phyloP scores from a whole-genome alignment of 2,113 vertebrate species.

The Chionodraco myersi region DNA sequence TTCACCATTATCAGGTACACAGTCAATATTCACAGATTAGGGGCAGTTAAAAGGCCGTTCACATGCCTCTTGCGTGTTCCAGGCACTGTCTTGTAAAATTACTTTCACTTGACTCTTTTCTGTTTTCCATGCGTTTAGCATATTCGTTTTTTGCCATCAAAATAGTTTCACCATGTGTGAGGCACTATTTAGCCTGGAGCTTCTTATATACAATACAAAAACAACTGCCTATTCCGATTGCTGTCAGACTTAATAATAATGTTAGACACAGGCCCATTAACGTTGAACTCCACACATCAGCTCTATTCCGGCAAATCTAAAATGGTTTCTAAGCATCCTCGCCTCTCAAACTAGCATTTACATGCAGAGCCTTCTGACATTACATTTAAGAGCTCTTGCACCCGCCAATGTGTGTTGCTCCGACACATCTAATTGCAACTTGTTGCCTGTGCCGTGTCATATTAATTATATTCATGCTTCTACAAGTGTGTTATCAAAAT shows the following conservation, averaged over 20 bases:
- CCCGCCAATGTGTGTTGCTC: not conserved
- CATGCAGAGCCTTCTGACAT: slow-evolving; percentile 6
- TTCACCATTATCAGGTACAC: not conserved
- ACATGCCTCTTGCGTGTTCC: slow-evolving; percentile 13
- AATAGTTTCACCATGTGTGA: slow-evolving; percentile 38
- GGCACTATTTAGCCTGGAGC: slow-evolving; percentile 18
- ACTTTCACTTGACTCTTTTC: slow-evolving; percentile 6
- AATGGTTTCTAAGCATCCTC: not conserved
- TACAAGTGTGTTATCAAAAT: not conserved
- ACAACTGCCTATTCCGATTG: not conserved
- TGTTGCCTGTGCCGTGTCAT: not conserved
- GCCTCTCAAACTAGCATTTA: not conserved
- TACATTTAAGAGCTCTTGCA: not conserved
- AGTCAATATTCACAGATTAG: slow-evolving; percentile 19
- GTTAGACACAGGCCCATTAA: not conserved
- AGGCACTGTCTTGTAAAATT: slow-evolving; percentile 21
- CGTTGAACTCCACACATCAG: not conserved
- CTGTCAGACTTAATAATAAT: not conserved
- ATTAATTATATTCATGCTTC: not conserved
- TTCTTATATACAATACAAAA: not conserved
- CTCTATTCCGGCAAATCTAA: not conserved
- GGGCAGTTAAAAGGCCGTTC: slow-evolving; percentile 14
- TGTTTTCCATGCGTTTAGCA: slow-evolving; percentile 4
- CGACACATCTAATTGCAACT: not conserved
- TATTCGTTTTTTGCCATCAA: slow-evolving; percentile 3